Evolutionary conservation across 2,888 invertebrate genomes (phyloP).

Genomic region (Stenichneumon culpator): DNA sequence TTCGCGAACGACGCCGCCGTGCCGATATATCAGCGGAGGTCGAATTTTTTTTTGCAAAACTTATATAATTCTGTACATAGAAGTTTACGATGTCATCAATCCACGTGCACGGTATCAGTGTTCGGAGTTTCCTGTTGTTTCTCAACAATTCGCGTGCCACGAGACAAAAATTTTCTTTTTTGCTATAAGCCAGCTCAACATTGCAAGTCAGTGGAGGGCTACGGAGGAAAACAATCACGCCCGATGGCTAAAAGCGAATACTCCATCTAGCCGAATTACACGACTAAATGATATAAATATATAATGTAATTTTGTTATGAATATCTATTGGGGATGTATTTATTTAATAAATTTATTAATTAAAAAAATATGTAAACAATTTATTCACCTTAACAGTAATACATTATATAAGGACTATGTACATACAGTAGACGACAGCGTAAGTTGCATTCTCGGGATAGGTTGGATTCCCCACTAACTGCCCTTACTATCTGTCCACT

Average conservation of each 20-base stretch:
- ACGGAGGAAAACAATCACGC: neutral
- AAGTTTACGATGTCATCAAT: constrained; percentile 33
- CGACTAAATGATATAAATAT: constrained; percentile 47
- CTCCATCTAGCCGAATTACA: constrained; percentile 52
- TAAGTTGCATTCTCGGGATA: neutral
- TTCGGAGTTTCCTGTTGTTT: constrained; percentile 29
- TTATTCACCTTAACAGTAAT: constrained; percentile 21
- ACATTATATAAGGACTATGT: constrained; percentile 24
- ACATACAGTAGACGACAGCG: constrained; percentile 5
- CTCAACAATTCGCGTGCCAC: constrained; percentile 29
- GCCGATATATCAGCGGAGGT: neutral
- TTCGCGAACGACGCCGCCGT: constrained; percentile 3
- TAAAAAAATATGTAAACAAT: constrained; percentile 69
- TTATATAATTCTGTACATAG: constrained; percentile 48
- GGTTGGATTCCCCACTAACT: too few species aligned
- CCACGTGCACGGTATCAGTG: constrained; percentile 28
- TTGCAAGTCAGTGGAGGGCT: neutral
- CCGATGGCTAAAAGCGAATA: neutral
- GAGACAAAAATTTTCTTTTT: neutral
- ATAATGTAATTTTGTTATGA: constrained; percentile 67
- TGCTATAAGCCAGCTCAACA: neutral
- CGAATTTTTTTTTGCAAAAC: constrained; percentile 6
- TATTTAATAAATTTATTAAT: constrained; percentile 82
- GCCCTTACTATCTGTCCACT: too few species aligned
- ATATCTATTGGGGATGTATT: constrained; percentile 77